A percentile compares a stretch with the other conserved stretches of the same genome.
Evolutionary conservation across 2,797 vertebrate genomes (phyloP).

Genomic region (Malurus splendens): DNA sequence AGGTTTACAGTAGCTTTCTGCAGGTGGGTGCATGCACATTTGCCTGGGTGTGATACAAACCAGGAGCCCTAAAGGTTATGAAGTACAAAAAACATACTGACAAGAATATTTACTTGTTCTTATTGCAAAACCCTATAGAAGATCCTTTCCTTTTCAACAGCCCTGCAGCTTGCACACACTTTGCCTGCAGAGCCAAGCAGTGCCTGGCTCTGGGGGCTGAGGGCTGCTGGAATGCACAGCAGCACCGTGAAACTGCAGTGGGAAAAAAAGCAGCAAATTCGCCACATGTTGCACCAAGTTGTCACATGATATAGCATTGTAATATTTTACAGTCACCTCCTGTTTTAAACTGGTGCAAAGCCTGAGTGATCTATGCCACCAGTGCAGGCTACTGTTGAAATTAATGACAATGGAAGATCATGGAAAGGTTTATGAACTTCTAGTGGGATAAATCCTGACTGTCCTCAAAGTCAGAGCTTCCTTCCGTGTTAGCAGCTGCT

Average conservation of each 20-base stretch:
- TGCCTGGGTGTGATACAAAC: not conserved
- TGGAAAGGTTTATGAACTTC: not conserved
- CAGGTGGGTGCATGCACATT: fast-evolving
- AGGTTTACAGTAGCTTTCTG: not conserved
- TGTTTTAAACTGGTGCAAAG: not conserved
- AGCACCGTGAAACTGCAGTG: fast-evolving
- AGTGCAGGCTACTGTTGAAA: not conserved
- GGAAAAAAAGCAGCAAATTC: not conserved
- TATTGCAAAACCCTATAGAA: not conserved
- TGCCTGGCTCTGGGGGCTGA: fast-evolving
- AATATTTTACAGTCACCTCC: not conserved
- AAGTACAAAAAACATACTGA: not conserved
- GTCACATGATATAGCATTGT: fast-evolving
- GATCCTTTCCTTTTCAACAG: not conserved
- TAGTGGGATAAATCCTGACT: not conserved
- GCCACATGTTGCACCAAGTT: not conserved
- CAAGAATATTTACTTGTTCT: not conserved
- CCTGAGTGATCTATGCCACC: fast-evolving
- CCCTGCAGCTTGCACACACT: not conserved
- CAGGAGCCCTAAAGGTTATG: not conserved
- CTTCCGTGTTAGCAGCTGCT: not conserved
- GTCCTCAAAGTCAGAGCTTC: not conserved
- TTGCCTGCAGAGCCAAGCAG: fast-evolving
- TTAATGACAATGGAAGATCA: not conserved
- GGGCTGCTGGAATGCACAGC: not conserved